These are phyloP conservation scores for Montipora efflorescens DNA, from an alignment of 64 coral and sea anemone species.

Conservation along the genomic window DNA sequence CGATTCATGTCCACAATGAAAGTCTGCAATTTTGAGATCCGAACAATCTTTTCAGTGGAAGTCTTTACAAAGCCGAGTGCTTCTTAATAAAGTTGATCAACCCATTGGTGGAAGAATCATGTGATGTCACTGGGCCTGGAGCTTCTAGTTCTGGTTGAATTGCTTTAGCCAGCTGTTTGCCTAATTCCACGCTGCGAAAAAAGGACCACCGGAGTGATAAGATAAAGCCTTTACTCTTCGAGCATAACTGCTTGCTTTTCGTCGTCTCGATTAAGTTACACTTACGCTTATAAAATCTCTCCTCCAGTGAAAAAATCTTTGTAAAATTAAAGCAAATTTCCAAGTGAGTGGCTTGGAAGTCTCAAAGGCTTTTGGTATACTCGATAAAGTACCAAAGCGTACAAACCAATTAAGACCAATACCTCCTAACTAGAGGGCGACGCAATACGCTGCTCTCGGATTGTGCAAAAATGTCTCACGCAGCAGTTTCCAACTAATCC, in stretches of 20 bases:
- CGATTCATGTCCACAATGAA: neutral
- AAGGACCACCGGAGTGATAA: neutral
- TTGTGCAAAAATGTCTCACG: too few relatives aligned
- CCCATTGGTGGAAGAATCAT: constrained; percentile 95
- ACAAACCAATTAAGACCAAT: too few relatives aligned
- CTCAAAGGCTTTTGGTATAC: too few relatives aligned
- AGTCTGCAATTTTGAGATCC: neutral
- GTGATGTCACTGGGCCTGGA: constrained; percentile 71
- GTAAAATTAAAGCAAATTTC: too few relatives aligned
- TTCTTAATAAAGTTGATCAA: constrained; percentile 95
- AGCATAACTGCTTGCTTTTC: neutral
- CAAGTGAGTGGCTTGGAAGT: too few relatives aligned
- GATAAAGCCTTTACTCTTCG: neutral
- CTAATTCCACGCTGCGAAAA: constrained; percentile 84
- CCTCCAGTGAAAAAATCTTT: too few relatives aligned
- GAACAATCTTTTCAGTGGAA: neutral
- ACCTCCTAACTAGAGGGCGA: too few relatives aligned
- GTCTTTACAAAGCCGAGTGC: constrained; percentile 1
- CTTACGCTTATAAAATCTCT: too few relatives aligned
- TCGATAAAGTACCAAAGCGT: too few relatives aligned
- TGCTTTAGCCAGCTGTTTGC: constrained; percentile 95
- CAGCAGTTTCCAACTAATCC: too few relatives aligned
- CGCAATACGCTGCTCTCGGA: too few relatives aligned
- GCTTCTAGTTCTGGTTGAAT: constrained; percentile 92
- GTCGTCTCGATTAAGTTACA: neutral